Evolutionary conservation across 2,888 invertebrate species (phyloP).

Genomic region (Pandemis heparana): DNA sequence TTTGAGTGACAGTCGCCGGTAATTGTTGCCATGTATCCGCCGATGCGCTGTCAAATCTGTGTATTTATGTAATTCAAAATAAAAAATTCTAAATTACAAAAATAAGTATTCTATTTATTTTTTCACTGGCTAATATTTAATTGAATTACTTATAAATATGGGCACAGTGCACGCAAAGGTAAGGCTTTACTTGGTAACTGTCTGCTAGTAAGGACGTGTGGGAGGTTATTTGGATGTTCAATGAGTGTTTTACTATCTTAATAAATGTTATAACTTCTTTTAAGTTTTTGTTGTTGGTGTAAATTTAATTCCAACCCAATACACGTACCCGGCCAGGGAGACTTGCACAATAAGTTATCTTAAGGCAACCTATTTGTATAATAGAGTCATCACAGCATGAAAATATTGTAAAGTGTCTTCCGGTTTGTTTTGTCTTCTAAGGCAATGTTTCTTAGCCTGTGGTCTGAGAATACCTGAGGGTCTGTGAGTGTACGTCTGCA

Average conservation of each 20-base stretch:
- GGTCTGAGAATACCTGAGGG: no score
- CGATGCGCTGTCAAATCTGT: constrained; percentile 48
- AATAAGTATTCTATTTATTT: constrained; percentile 39
- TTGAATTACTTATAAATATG: constrained; percentile 54
- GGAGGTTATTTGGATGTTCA: constrained; percentile 16
- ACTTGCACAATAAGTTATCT: no score
- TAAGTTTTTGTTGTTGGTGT: no score
- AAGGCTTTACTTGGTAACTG: constrained; percentile 40
- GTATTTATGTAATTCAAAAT: constrained; percentile 69
- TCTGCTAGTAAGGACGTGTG: background rate
- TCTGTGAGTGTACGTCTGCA: no score
- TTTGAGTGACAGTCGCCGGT: constrained; percentile 2
- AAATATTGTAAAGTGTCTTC: no score
- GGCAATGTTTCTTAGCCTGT: no score
- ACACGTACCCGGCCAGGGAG: no score
- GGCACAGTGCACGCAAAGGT: constrained; percentile 80
- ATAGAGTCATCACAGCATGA: no score
- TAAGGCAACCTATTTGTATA: no score
- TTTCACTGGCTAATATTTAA: constrained; percentile 25
- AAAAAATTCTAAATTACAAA: constrained; percentile 59
- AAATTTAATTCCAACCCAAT: no score
- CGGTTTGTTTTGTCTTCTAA: no score
- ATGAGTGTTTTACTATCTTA: background rate
- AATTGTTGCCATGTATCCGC: constrained; percentile 39
- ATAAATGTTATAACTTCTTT: no score